A percentile compares a stretch with the other conserved stretches of the same genome.
Conservation (phyloP, 2,888 invertebrate species). For the Eupithecia dodoneata region DNA sequence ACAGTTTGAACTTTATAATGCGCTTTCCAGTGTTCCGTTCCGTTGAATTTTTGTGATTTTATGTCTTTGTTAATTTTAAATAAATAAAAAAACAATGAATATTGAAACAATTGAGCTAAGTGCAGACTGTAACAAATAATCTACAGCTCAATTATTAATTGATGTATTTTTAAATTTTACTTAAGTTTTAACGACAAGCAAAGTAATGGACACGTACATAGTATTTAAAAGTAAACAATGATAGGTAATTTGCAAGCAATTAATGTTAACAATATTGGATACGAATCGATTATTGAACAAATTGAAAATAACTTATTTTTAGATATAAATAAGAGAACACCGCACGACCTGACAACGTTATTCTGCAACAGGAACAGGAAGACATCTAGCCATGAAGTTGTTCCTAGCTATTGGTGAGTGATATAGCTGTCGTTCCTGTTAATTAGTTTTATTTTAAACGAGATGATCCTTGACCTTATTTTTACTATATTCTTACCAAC, state of each 20-base stretch:
- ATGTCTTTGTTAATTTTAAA: no score
- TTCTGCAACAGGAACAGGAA: neutral
- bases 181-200: neutral
- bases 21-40: no score
- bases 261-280: conserved; percentile 1
- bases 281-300: neutral
- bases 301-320: neutral
- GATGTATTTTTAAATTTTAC: no score
- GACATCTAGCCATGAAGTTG: neutral
- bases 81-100: no score
- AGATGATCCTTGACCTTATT: no score
- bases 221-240: neutral
- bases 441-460: neutral
- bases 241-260: neutral
- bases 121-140: no score
- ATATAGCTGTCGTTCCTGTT: neutral
- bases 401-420: neutral
- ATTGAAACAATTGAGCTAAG: no score
- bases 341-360: neutral
- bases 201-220: neutral
- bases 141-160: no score
- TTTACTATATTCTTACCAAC: no score
- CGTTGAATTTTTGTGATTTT: no score
- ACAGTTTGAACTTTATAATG: no score
- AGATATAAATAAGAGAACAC: neutral